Conservation (phyloP, 2,113 vertebrate genomes). For the Anoura caudifer region DNA sequence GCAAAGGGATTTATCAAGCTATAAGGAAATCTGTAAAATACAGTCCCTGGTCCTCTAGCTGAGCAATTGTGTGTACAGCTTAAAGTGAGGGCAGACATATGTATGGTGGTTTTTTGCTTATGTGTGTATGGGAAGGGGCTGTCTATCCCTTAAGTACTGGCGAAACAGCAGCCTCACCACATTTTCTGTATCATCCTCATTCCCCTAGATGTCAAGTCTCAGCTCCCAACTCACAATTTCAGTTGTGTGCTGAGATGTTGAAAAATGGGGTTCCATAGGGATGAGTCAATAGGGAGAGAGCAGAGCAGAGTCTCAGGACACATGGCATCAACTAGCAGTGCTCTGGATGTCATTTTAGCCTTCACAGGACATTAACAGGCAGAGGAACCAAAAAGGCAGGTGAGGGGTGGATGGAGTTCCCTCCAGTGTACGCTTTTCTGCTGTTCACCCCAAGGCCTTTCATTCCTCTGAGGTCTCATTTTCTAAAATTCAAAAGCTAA, state of each 20-base stretch:
- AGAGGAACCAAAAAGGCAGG: not conserved
- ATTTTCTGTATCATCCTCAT: not conserved
- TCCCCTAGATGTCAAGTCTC: not conserved
- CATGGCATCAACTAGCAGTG: not conserved
- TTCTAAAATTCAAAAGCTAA: not conserved
- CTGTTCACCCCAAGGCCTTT: not conserved
- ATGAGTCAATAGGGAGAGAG: not conserved
- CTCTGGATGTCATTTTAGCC: not conserved
- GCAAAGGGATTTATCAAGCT: not conserved
- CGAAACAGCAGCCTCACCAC: not conserved
- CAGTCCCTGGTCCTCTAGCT: not conserved
- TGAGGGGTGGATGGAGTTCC: not conserved
- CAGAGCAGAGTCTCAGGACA: not conserved
- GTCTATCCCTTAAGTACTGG: not conserved
- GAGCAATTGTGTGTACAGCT: not conserved
- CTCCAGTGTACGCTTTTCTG: not conserved
- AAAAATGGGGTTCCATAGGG: not conserved
- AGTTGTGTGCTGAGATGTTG: not conserved
- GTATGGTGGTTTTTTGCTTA: rapidly evolving
- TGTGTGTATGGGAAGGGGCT: not conserved
- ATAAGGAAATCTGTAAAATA: not conserved
- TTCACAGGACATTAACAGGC: not conserved
- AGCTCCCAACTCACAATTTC: not conserved
- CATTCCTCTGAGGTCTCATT: not conserved
- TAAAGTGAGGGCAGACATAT: not conserved